Percentiles rank a stretch among this genome's conserved stretches.
Evolutionary conservation across 1,140 invertebrate genomes (phyloP).

Genomic region (Hyphantria cunea): DNA sequence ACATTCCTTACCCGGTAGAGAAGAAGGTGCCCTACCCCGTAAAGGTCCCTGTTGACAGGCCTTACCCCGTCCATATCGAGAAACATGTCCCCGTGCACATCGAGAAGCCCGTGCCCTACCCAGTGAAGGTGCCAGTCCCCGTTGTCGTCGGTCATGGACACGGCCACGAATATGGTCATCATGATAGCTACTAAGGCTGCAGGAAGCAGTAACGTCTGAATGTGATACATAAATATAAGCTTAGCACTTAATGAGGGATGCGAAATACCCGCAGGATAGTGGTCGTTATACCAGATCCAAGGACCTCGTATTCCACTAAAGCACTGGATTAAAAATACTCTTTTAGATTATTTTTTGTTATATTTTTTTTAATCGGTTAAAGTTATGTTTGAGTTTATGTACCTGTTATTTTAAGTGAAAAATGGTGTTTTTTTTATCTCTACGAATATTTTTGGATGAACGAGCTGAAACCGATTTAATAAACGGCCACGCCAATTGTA

Average conservation of each 20-base stretch:
- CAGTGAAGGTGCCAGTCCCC: slow-evolving; percentile 83
- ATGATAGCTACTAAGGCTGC: slow-evolving; percentile 79
- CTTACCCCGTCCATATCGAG: slow-evolving; percentile 83
- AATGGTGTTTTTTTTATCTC: slow-evolving; percentile 30
- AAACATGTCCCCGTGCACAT: slow-evolving; percentile 83
- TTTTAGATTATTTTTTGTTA: slow-evolving; percentile 53
- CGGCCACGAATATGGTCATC: slow-evolving; percentile 75
- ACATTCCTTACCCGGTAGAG: slow-evolving; percentile 83
- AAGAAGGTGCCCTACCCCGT: slow-evolving; percentile 84
- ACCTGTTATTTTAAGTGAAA: slow-evolving; percentile 73
- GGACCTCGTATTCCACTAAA: slow-evolving; percentile 45
- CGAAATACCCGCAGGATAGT: slow-evolving; percentile 51
- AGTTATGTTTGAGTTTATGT: slow-evolving; percentile 76
- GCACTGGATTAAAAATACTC: slow-evolving; percentile 62
- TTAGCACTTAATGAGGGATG: slow-evolving; percentile 63
- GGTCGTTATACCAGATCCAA: slow-evolving; percentile 52
- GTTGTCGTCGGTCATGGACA: slow-evolving; percentile 76
- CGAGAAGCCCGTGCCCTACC: slow-evolving; percentile 83
- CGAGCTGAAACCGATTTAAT: slow-evolving; percentile 27
- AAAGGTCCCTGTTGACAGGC: slow-evolving; percentile 83
- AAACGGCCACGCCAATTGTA: slow-evolving; percentile 27
- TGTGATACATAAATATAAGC: slow-evolving; percentile 79
- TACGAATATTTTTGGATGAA: slow-evolving; percentile 13
- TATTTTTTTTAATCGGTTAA: slow-evolving; percentile 60
- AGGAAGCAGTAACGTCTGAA: slow-evolving; percentile 72